Percentiles rank a stretch among this genome's conserved stretches.
phyloP scores from a whole-genome alignment of 2,797 vertebrate species.

The Sebastes diaconus region DNA sequence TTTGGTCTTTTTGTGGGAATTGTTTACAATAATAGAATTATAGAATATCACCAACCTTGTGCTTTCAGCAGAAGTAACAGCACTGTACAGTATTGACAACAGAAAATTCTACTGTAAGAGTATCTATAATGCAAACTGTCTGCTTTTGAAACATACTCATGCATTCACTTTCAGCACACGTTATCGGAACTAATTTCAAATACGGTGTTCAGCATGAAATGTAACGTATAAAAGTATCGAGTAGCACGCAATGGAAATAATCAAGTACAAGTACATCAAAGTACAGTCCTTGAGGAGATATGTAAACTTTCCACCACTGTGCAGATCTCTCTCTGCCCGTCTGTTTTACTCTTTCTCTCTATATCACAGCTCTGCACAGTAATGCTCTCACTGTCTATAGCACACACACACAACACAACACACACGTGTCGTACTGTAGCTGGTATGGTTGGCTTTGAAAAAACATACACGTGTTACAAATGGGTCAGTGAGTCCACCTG shows the following conservation, averaged over 20 bases:
- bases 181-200: neutral
- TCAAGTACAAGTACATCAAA: neutral
- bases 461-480: constrained; percentile 34
- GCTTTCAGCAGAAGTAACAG: no score
- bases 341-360: constrained; percentile 8
- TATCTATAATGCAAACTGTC: neutral
- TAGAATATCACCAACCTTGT: no score
- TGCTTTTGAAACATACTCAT: neutral
- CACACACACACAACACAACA: neutral
- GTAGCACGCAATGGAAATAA: neutral
- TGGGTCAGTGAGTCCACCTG: constrained; percentile 61
- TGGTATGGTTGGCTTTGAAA: constrained; percentile 29
- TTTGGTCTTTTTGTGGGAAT: neutral
- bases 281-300: neutral
- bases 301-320: neutral
- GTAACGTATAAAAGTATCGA: neutral
- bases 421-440: neutral
- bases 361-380: neutral
- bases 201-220: neutral
- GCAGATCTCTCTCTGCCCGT: constrained; percentile 7
- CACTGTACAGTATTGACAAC: no score
- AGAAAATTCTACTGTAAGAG: no score
- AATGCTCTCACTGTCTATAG: constrained; percentile 2
- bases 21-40: no score
- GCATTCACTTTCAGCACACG: fast-evolving